A percentile compares a stretch with the other conserved stretches of the same genome.
These are phyloP conservation scores for Myotis vivesi DNA, from an alignment of 2,797 vertebrate genomes.

Conservation along the genomic window DNA sequence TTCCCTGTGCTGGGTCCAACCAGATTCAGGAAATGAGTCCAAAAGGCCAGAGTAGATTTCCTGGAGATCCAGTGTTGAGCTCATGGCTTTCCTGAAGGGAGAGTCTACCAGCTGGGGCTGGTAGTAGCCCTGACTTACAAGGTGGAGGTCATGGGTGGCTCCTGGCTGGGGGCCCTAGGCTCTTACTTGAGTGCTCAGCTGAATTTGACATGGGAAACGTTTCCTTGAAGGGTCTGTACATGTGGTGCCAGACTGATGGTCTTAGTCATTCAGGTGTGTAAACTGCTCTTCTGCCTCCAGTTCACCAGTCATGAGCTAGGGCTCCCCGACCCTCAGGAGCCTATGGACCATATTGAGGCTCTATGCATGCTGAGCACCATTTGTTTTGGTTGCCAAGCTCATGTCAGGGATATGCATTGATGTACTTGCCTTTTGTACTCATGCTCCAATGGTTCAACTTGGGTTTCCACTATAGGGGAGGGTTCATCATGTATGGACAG, in stretches of 20 bases:
- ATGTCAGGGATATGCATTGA: background rate
- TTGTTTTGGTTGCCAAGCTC: background rate
- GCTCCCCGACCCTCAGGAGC: background rate
- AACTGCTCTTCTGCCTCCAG: background rate
- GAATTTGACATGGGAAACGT: rapidly evolving
- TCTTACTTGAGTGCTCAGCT: no score
- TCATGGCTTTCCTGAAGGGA: background rate
- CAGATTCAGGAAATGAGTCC: no score
- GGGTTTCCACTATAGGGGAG: no score
- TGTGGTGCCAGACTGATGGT: background rate
- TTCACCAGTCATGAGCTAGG: background rate
- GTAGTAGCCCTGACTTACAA: background rate
- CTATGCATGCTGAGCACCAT: background rate
- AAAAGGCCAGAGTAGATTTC: background rate
- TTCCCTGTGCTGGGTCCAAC: background rate
- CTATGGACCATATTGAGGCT: background rate
- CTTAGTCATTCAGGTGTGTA: background rate
- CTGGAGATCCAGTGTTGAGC: background rate
- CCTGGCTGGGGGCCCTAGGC: background rate
- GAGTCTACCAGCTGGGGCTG: no score
- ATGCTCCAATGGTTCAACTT: background rate
- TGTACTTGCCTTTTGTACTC: background rate
- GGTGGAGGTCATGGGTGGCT: background rate
- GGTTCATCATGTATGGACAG: background rate
- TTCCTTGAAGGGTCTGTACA: no score